Conservation (phyloP, 2,797 vertebrate species). For the Poeciliopsis turneri region DNA sequence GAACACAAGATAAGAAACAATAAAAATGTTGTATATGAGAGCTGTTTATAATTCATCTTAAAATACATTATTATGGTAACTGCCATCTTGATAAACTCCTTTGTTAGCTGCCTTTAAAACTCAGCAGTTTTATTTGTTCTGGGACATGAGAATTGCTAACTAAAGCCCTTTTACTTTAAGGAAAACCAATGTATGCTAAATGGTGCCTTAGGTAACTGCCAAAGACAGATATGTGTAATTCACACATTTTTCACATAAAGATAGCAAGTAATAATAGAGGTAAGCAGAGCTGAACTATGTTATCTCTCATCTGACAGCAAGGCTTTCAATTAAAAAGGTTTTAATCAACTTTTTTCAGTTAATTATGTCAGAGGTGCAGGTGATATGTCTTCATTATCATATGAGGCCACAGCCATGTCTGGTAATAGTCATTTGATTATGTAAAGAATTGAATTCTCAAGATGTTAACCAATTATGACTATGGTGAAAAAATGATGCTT, state of each 20-base stretch:
- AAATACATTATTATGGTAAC: constrained; percentile 33
- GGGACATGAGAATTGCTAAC: constrained; percentile 66
- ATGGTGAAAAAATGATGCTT: neutral
- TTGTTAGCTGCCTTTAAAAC: constrained; percentile 46
- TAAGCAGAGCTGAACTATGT: neutral
- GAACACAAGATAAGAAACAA: neutral
- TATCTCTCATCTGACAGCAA: neutral
- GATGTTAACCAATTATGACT: neutral
- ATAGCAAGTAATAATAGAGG: constrained; percentile 24
- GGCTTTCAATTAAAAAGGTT: neutral
- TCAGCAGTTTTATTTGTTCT: constrained; percentile 74
- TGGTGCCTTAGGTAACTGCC: constrained; percentile 58
- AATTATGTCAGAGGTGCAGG: neutral
- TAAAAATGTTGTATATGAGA: neutral
- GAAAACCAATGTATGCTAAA: constrained; percentile 58
- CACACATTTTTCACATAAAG: constrained; percentile 19
- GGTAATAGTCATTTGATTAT: neutral
- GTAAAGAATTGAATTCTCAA: neutral
- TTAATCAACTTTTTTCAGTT: neutral
- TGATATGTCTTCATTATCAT: neutral
- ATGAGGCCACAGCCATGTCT: neutral
- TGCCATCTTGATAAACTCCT: constrained; percentile 63
- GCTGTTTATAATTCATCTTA: constrained; percentile 36
- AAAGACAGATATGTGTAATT: constrained; percentile 44
- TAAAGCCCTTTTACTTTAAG: constrained; percentile 67